Evolutionary conservation across 2,797 vertebrate species (phyloP).

Genomic region (Gephyroberyx darwinii): DNA sequence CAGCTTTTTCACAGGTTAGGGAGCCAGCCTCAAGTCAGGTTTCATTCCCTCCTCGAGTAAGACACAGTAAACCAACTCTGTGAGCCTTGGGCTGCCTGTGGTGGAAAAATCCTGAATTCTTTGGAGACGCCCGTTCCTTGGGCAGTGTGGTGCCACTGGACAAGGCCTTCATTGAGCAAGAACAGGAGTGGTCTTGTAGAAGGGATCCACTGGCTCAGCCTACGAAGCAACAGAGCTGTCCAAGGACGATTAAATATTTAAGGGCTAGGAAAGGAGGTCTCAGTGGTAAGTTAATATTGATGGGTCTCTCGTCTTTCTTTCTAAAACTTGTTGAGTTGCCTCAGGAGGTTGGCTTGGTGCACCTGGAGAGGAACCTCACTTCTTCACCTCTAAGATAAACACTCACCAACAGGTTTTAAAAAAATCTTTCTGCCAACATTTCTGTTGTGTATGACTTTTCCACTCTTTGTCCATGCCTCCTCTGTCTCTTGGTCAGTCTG

Average conservation of each 20-base stretch:
- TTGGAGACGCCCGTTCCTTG: conserved; percentile 83
- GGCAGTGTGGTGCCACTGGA: conserved; percentile 79
- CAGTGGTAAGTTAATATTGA: conserved; percentile 86
- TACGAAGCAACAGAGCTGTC: conserved; percentile 81
- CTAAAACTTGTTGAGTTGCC: conserved; percentile 74
- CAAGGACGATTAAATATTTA: conserved; percentile 86
- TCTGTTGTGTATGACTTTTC: conserved; percentile 24
- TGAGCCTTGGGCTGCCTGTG: conserved; percentile 71
- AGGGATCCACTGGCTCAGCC: conserved; percentile 78
- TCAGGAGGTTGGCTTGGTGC: conserved; percentile 65
- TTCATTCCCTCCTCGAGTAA: conserved; percentile 56
- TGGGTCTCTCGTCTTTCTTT: conserved; percentile 84
- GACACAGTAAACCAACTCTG: conserved; percentile 66
- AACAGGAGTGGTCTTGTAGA: conserved; percentile 85
- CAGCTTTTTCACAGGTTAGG: conserved; percentile 23
- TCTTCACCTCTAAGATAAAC: conserved; percentile 36
- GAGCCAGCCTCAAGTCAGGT: conserved; percentile 52
- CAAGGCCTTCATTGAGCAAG: conserved; percentile 86
- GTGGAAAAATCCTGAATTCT: conserved; percentile 78
- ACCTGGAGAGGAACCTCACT: conserved; percentile 57
- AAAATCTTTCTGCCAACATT: not conserved
- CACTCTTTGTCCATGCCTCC: conserved; percentile 5
- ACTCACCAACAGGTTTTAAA: conserved; percentile 27
- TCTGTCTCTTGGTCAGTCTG: conserved; percentile 55
- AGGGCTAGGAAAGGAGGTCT: conserved; percentile 81